Conservation (phyloP, 2,797 vertebrate genomes). For the Eurystomus glaucurus region DNA sequence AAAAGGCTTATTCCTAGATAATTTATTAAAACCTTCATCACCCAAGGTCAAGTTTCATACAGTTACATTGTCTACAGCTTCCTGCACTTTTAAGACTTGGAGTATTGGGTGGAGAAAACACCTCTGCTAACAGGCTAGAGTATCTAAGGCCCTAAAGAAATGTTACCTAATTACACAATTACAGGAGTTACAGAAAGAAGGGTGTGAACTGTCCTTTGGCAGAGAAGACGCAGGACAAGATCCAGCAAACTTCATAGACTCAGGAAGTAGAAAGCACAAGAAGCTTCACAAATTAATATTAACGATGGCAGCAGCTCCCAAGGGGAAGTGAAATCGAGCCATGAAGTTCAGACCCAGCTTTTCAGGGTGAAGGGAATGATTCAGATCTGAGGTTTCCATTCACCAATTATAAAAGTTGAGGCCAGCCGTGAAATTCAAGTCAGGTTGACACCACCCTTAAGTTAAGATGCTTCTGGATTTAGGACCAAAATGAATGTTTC, state of each 20-base stretch:
- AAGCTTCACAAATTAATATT: conserved; percentile 60
- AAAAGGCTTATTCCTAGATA: conserved; percentile 59
- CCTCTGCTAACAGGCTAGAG: conserved; percentile 43
- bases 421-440: conserved; percentile 22
- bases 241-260: conserved; percentile 68
- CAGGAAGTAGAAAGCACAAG: conserved; percentile 68
- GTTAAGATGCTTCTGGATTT: neutral
- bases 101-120: conserved; percentile 47
- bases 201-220: conserved; percentile 74
- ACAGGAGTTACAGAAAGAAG: conserved; percentile 53
- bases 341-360: conserved; percentile 35
- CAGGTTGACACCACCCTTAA: neutral
- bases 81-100: conserved; percentile 53
- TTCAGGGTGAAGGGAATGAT: conserved; percentile 30
- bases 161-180: conserved; percentile 69
- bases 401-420: neutral
- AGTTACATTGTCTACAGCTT: conserved; percentile 52
- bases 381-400: conserved; percentile 50
- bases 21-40: conserved; percentile 63
- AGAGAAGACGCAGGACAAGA: conserved; percentile 61
- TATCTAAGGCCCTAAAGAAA: conserved; percentile 67
- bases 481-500: neutral
- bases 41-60: conserved; percentile 56
- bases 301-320: conserved; percentile 41
- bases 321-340: conserved; percentile 53